These are phyloP conservation scores for Labrus mixtus DNA, from an alignment of 2,113 vertebrate genomes.

Conservation along the genomic window DNA sequence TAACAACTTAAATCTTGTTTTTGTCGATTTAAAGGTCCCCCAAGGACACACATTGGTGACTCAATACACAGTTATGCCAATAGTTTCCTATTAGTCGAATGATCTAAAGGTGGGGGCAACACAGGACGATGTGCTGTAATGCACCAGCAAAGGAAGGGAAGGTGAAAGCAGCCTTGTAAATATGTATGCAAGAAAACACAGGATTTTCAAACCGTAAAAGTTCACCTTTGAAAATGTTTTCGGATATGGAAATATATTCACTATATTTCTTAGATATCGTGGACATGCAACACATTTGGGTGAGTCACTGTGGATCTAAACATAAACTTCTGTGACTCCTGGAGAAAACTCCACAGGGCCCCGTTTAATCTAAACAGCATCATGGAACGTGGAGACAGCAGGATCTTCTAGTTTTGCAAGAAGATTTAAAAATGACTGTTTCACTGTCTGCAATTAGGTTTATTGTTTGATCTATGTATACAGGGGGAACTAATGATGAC, in stretches of 20 bases:
- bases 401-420: neutral
- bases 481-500: too few relatives aligned
- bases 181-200: neutral
- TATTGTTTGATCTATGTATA: too few relatives aligned
- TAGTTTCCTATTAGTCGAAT: neutral
- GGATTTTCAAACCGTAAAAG: neutral
- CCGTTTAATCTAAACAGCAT: neutral
- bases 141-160: neutral
- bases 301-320: neutral
- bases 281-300: neutral
- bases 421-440: neutral
- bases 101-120: neutral
- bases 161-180: neutral
- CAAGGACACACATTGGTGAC: neutral
- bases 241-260: neutral
- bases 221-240: neutral
- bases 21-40: neutral
- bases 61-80: neutral
- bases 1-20: neutral
- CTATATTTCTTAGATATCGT: neutral
- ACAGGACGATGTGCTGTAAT: neutral
- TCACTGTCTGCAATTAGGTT: too few relatives aligned
- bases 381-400: neutral
- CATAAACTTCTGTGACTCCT: too few relatives aligned
- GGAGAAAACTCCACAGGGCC: too few relatives aligned